phyloP scores from a whole-genome alignment of 2,113 vertebrate genomes.

The Vombatus ursinus region DNA sequence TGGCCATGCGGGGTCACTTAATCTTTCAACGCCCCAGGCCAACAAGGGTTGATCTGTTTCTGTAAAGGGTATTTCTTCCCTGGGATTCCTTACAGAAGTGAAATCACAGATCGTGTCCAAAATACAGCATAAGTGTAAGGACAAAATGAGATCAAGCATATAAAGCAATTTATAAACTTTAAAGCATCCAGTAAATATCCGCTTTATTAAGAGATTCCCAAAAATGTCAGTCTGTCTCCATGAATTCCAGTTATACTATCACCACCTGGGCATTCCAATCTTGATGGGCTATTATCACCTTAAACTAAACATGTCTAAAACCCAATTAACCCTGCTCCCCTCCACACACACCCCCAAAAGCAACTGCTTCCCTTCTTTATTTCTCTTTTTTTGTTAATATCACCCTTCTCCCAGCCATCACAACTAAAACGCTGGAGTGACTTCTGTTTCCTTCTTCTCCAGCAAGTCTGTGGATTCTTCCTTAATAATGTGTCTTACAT shows the following conservation, averaged over 20 bases:
- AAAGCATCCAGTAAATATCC: background rate
- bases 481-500: background rate
- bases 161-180: background rate
- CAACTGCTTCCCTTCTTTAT: background rate
- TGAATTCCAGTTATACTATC: slow-evolving; percentile 63
- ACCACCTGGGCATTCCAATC: slow-evolving; percentile 72
- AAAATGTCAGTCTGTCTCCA: slow-evolving; percentile 38
- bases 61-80: background rate
- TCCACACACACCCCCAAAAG: slow-evolving; percentile 19
- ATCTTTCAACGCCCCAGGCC: background rate
- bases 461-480: background rate
- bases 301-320: slow-evolving; percentile 39
- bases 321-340: slow-evolving; percentile 7
- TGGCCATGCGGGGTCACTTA: background rate
- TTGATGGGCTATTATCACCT: slow-evolving; percentile 49
- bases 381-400: background rate
- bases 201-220: background rate
- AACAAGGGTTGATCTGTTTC: background rate
- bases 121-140: background rate
- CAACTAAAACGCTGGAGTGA: background rate
- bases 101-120: background rate
- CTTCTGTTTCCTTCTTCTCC: background rate
- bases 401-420: background rate
- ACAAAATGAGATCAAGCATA: background rate
- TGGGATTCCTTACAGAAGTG: background rate